phyloP scores from a whole-genome alignment of 2,888 invertebrate species.

The Dryadula phaetusa region DNA sequence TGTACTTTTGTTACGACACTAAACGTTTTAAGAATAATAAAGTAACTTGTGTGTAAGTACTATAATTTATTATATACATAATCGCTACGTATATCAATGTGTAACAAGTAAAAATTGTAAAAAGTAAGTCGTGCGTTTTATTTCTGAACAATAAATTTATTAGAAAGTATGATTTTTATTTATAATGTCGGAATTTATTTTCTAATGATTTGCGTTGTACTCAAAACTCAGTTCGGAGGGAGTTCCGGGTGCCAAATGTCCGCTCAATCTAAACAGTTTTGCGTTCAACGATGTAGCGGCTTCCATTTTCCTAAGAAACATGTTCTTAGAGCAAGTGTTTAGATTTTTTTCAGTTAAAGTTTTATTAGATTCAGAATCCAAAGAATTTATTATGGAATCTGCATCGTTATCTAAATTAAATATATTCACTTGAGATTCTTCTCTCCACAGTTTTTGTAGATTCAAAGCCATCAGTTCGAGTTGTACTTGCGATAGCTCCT shows the following conservation, averaged over 20 bases:
- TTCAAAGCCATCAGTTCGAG: slow-evolving; percentile 86
- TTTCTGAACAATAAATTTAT: background rate
- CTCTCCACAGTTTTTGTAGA: slow-evolving; percentile 82
- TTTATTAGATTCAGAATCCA: slow-evolving; percentile 71
- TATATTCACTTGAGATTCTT: slow-evolving; percentile 75
- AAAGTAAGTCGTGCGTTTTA: slow-evolving; percentile 7
- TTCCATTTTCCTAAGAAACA: slow-evolving; percentile 77
- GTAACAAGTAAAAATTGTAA: slow-evolving; percentile 21
- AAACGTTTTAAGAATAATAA: slow-evolving; percentile 10
- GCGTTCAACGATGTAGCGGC: slow-evolving; percentile 73
- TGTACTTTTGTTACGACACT: slow-evolving; percentile 16
- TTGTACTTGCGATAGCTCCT: slow-evolving; percentile 86
- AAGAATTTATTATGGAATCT: slow-evolving; percentile 72
- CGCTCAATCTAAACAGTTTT: slow-evolving; percentile 69
- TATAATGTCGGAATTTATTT: background rate
- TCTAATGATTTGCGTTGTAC: background rate
- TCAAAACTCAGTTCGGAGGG: slow-evolving; percentile 68
- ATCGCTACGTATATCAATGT: slow-evolving; percentile 20
- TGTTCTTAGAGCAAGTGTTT: slow-evolving; percentile 68
- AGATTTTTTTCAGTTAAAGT: slow-evolving; percentile 72
- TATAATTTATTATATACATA: slow-evolving; percentile 25
- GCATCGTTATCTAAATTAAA: slow-evolving; percentile 68
- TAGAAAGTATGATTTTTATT: background rate
- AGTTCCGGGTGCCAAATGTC: slow-evolving; percentile 61
- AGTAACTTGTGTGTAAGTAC: slow-evolving; percentile 7